Percentiles rank a stretch among this genome's conserved stretches.
phyloP scores from a whole-genome alignment of 2,888 invertebrate species.

The Metacarcinus magister region DNA sequence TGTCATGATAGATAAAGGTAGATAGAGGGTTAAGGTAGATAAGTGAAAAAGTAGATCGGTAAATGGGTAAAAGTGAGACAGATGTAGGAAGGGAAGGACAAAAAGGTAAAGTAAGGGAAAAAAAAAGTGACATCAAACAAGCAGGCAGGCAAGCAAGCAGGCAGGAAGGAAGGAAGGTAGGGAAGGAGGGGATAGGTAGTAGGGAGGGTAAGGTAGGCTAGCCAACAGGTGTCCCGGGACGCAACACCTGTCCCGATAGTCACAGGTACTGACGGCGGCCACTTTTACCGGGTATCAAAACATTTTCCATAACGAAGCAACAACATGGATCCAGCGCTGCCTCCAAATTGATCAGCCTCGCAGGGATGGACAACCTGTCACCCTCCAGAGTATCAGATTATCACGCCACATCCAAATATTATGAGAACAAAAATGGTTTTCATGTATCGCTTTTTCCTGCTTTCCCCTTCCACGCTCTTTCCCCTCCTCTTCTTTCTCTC shows the following conservation, averaged over 20 bases:
- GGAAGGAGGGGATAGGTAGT: not conserved
- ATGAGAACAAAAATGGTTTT: conserved; percentile 69
- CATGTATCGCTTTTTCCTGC: conserved; percentile 49
- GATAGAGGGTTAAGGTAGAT: not conserved
- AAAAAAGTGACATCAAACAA: not conserved
- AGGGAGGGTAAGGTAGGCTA: not conserved
- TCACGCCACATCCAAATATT: conserved; percentile 53
- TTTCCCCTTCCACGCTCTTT: not conserved
- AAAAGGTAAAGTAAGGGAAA: not conserved
- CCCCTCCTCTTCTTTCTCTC: not conserved
- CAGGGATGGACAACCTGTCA: conserved; percentile 49
- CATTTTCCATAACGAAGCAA: conserved; percentile 19
- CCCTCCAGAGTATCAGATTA: conserved; percentile 33
- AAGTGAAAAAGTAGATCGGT: not conserved
- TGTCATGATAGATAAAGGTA: not conserved
- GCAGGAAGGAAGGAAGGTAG: not conserved
- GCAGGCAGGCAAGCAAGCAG: not conserved
- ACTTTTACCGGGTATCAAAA: not conserved
- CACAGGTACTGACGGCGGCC: conserved; percentile 30
- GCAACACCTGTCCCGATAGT: conserved; percentile 37
- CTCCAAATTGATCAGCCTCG: conserved; percentile 29
- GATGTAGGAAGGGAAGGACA: not conserved
- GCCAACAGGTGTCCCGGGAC: conserved; percentile 33
- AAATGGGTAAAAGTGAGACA: not conserved
- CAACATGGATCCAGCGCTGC: not conserved